Base-by-base conservation (phyloP, 2,888 invertebrate species). In the Onthophagus sagittarius region DNA sequence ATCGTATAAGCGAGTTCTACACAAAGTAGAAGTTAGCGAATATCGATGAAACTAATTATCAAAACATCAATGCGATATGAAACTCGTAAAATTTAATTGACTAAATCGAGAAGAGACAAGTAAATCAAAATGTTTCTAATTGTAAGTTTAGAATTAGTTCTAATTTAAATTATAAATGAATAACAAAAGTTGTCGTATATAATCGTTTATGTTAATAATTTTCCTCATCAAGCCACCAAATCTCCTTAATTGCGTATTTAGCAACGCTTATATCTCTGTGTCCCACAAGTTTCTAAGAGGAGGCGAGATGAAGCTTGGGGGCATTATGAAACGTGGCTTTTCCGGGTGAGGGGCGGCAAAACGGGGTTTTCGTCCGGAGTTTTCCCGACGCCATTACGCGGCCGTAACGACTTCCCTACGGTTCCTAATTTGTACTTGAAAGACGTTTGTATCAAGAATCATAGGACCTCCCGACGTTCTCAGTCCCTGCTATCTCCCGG, bases 341-440 rank as follows among this genome's bases (percentile, higher is more conserved):
- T 53, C 39, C 39, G 9, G 39, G 39, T 7, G 39, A 2, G 9
- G 39, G 23, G 3, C 3, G 23, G 23, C 23, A 23, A 23, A 53
- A 9, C 39, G 7, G 39, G 39, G 39, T 11, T 53, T 53, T 53
- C 39, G 9, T 7, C 11, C 39, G 9, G 39, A 53, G 67, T 31
- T 67, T 31, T 23, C 31, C 31, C n/a, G 67, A 23, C 31, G 67
- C 23, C 67, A 67, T 67, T 67, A 67, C 32, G 31, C 67, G 67
- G 67, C 7, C 67, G 67, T 67, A 67, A 67, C 32, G 67, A 32
- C 67, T 32, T 32, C 67, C 67, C 67, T 67, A 67, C 31, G 23
- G 67, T 67, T 23, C 67, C 67, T 67, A 67, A 67, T 67, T 67
- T 67, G 67, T 67, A 23, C 67, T 23, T n/a, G 67, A n/a, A n/a